Evolutionary conservation across 2,113 vertebrate species (phyloP), one percentile per base, ranked within the genome.

Genomic region (Beaufortia kweichowensis): DNA sequence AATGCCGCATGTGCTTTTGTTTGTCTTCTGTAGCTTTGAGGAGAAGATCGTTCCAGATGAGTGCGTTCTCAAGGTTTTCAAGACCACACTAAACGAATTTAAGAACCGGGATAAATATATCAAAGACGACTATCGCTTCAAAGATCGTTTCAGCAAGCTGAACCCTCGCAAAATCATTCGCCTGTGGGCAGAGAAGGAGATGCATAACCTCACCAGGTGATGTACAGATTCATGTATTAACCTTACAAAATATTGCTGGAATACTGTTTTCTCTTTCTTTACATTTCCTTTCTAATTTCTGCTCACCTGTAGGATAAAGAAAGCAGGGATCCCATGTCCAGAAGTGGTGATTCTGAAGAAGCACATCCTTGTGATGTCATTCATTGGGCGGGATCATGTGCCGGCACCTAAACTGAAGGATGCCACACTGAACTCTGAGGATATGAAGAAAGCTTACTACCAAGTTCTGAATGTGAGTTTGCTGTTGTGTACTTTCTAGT

Each of bases 151-250:
- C 92, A 96, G 96, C 90, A 97, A 97, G 80, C 86, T 98, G 86
- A 98, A 99, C 91, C 97, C 97, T 1, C 93, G 97, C 33, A 99
- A 98, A 86, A 85, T 98, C 86, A 99, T 99, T 86, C 89, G 93
- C 23, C 93, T 99, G 89, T 99, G 97, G 97, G 97, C 97, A 78
- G 97, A 99, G 90, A 99, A 98, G 85, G 97, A 99, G 91, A 98
- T 95, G 95, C 96, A 98, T 90, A 99, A 98, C 88, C 90, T 98
- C 70, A 81, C 75, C 85, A 98, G 96, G 97, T 98, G 60, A 33
- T 17, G 14, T n/a, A 59, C 21, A 7, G 17, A n/a, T 31, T 35
- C 19, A 41, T 33, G 21, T 59, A 63, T 11, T 53, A 46, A 53
- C 57, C 23, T n/a, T 3, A 31, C 21, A 33, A 29, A 33, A 31